phyloP scores from a whole-genome alignment of 2,888 invertebrate genomes.

The Mesopsocus fuscifrons region DNA sequence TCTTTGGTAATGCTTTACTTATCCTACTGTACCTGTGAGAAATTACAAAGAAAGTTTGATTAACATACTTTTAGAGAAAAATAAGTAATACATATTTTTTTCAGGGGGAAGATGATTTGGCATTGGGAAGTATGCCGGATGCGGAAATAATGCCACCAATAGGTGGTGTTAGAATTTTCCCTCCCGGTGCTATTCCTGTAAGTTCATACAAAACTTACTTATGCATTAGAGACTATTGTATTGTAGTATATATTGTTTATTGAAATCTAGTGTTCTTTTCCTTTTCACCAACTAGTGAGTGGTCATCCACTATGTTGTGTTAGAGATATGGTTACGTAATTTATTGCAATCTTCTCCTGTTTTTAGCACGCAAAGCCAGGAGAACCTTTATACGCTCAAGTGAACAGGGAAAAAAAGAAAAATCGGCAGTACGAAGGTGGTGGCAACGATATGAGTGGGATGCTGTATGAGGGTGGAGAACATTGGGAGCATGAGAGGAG shows the following conservation, averaged over 20 bases:
- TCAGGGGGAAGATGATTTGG: constrained; percentile 16
- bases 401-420: constrained; percentile 42
- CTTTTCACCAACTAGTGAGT: no score
- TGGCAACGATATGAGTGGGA: constrained; percentile 12
- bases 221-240: no score
- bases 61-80: no score
- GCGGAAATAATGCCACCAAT: constrained; percentile 35
- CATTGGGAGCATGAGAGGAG: no score
- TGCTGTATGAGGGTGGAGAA: background rate
- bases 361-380: constrained; percentile 31
- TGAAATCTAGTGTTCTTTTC: no score
- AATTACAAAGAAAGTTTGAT: no score
- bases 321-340: constrained; percentile 28
- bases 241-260: no score
- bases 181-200: constrained; percentile 25
- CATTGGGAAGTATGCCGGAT: constrained; percentile 53
- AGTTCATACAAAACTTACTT: constrained; percentile 18
- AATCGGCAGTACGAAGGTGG: constrained; percentile 26
- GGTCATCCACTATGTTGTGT: constrained; percentile 30
- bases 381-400: constrained; percentile 44
- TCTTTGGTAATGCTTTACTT: no score
- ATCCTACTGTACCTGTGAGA: no score
- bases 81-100: no score
- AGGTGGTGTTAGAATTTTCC: constrained; percentile 30
- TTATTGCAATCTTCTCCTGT: constrained; percentile 23